Conservation (phyloP, 2,797 vertebrate genomes). For the Mus spretus region DNA sequence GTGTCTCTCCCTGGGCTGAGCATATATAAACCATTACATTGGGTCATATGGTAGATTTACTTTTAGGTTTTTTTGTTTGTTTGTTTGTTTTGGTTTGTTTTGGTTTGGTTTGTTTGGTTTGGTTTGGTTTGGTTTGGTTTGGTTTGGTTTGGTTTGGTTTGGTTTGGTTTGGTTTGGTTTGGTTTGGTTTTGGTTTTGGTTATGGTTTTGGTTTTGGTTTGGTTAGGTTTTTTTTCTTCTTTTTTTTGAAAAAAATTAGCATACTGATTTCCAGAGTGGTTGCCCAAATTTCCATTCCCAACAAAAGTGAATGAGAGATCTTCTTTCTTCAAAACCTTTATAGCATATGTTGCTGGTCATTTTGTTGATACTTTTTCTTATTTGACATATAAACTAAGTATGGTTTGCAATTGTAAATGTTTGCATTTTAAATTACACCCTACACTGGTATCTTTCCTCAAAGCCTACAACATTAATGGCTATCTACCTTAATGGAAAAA, state of each 20-base stretch:
- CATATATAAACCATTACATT: too few species aligned
- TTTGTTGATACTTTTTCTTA: not conserved
- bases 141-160: not conserved
- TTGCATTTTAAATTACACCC: not conserved
- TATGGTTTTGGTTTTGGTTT: too few species aligned
- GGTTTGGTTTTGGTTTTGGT: not conserved
- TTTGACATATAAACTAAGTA: not conserved
- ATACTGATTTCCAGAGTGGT: not conserved
- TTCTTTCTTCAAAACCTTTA: not conserved
- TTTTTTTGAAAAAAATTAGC: not conserved
- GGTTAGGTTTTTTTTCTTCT: too few species aligned
- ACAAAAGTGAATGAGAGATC: not conserved
- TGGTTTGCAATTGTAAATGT: not conserved
- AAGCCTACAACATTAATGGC: constrained; percentile 20
- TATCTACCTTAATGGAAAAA: not conserved
- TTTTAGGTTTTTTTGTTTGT: not conserved
- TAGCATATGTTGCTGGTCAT: not conserved
- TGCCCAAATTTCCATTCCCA: not conserved
- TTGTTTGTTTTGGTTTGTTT: not conserved
- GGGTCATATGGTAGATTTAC: too few species aligned
- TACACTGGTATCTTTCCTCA: not conserved
- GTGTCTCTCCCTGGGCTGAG: too few species aligned
- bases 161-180: too few species aligned
- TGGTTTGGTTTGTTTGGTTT: too few species aligned
- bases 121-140: too few species aligned